These are phyloP conservation scores for Chroicocephalus ridibundus DNA, from an alignment of 2,113 vertebrate species.

Conservation along the genomic window DNA sequence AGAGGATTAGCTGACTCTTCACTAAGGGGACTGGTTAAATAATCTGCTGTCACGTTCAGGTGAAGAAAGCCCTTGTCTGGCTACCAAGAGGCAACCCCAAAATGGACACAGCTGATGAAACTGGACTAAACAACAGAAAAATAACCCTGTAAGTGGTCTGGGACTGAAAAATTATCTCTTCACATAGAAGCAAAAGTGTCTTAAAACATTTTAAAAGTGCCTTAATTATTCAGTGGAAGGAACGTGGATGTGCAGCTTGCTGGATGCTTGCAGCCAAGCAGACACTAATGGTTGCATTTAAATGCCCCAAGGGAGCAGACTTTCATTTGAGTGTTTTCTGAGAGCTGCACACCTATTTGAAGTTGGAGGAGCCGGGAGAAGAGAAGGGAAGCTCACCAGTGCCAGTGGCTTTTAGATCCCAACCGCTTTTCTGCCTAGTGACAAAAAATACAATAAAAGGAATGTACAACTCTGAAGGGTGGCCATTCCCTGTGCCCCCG, in stretches of 20 bases:
- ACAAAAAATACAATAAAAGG: neutral
- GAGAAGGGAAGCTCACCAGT: neutral
- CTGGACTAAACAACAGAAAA: neutral
- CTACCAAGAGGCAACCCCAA: neutral
- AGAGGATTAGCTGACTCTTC: neutral
- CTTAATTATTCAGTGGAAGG: neutral
- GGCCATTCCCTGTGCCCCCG: neutral
- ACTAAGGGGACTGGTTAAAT: neutral
- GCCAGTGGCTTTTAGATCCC: neutral
- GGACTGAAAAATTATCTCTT: neutral
- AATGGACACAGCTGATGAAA: neutral
- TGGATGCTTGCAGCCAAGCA: neutral
- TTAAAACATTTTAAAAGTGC: neutral
- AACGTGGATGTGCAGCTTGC: neutral
- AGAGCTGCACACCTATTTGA: neutral
- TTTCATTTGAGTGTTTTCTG: neutral
- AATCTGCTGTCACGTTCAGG: neutral
- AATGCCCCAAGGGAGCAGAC: neutral
- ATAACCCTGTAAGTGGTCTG: neutral
- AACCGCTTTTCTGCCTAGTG: neutral
- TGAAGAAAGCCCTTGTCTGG: neutral
- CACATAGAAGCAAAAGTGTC: neutral
- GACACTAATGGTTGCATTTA: neutral
- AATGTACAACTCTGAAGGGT: accelerated
- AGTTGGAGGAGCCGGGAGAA: neutral